Evolutionary conservation across 2,888 invertebrate genomes (phyloP).

Genomic region (Omphaloscelis lunosa): DNA sequence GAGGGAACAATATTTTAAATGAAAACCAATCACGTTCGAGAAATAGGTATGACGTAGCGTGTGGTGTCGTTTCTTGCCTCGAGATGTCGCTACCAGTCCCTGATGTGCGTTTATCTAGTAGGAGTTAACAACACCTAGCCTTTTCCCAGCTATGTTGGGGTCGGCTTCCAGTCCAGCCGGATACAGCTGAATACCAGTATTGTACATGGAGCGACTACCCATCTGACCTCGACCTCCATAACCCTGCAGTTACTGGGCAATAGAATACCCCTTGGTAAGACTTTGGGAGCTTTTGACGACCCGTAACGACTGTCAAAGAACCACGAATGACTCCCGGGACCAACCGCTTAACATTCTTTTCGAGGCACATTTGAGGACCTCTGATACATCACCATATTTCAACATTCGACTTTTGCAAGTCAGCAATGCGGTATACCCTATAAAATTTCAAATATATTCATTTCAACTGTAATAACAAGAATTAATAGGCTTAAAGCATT

Average conservation of each 20-base stretch:
- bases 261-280: background rate
- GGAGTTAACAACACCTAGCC: no score
- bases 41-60: no score
- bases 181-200: background rate
- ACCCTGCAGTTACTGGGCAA: background rate
- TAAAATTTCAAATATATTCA: conserved; percentile 37
- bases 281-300: background rate
- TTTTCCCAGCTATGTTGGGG: background rate
- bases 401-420: background rate
- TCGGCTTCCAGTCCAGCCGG: background rate
- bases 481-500: conserved; percentile 36
- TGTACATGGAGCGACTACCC: background rate
- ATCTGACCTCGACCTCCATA: background rate
- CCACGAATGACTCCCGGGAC: background rate
- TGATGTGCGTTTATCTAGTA: no score
- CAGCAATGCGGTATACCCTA: background rate
- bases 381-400: background rate
- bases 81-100: no score
- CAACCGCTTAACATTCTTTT: background rate
- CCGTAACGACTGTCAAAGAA: background rate
- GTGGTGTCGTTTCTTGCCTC: no score
- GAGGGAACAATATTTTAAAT: no score
- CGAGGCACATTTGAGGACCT: background rate
- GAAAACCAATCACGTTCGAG: no score
- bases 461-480: conserved; percentile 37